A percentile compares a stretch with the other conserved stretches of the same genome.
These are phyloP conservation scores for Channa maculata DNA, from an alignment of 2,113 vertebrate species.

Conservation along the genomic window DNA sequence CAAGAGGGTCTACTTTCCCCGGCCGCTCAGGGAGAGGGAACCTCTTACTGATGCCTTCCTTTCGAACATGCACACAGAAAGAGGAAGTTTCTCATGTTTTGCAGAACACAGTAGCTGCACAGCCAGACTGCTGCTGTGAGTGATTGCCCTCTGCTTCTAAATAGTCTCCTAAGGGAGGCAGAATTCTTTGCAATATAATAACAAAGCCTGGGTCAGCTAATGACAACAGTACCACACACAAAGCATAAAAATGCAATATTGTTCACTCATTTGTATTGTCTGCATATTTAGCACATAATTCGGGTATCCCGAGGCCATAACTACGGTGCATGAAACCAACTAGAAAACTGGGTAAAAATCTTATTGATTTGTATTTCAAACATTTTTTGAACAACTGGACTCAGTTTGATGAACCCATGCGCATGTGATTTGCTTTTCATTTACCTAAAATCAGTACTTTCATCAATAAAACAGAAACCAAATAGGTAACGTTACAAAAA, in stretches of 20 bases:
- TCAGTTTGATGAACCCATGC: not conserved
- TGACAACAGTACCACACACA: slow-evolving; percentile 59
- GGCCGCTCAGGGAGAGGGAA: slow-evolving; percentile 74
- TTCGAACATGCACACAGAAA: slow-evolving; percentile 69
- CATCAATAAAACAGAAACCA: slow-evolving; percentile 22
- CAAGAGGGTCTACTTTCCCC: slow-evolving; percentile 79
- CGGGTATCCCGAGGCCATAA: not conserved
- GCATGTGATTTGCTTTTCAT: not conserved
- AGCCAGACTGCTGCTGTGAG: slow-evolving; percentile 71
- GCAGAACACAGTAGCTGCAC: slow-evolving; percentile 75
- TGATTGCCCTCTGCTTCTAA: slow-evolving; percentile 71
- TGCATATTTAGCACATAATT: not conserved
- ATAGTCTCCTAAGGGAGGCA: slow-evolving; percentile 67
- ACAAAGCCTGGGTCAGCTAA: slow-evolving; percentile 68
- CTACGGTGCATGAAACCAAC: not conserved
- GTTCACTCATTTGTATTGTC: not conserved
- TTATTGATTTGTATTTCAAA: slow-evolving; percentile 8
- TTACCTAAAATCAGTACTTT: not conserved
- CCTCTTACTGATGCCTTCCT: slow-evolving; percentile 78
- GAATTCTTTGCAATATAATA: slow-evolving; percentile 69
- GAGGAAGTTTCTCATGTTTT: slow-evolving; percentile 82
- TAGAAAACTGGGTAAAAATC: slow-evolving; percentile 40
- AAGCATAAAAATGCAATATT: slow-evolving; percentile 42
- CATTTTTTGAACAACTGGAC: not conserved
- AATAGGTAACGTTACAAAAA: slow-evolving; percentile 29